A percentile compares a stretch with the other conserved stretches of the same genome.
Conservation (phyloP, 2,888 invertebrate species). For the Lycia hirtaria region DNA sequence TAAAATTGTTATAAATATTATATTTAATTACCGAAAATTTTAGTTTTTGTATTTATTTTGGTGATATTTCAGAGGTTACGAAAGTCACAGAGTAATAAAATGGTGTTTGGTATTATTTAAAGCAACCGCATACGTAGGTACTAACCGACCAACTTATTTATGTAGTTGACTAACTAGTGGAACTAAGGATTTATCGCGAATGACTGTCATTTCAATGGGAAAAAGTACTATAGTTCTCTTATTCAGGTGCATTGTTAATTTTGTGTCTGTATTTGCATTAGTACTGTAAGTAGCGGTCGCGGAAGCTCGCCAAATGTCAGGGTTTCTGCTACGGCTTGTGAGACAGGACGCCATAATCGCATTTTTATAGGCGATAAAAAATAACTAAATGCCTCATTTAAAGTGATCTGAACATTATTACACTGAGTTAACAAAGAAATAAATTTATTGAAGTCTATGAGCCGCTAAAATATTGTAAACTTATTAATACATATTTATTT, state of each 20-base stretch:
- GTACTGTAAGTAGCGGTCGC: constrained; percentile 46
- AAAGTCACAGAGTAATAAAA: constrained; percentile 4
- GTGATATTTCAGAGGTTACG: neutral
- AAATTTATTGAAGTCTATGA: neutral
- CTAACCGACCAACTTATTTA: neutral
- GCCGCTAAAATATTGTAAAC: too few relatives aligned
- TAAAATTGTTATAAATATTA: neutral
- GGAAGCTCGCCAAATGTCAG: constrained; percentile 75
- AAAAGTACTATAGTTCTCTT: neutral
- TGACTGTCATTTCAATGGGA: neutral
- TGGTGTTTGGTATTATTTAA: constrained; percentile 4
- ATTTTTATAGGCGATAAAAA: constrained; percentile 31
- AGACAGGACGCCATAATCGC: constrained; percentile 42
- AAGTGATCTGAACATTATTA: constrained; percentile 9
- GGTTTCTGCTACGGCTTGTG: constrained; percentile 63
- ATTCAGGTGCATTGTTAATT: neutral
- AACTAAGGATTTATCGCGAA: neutral
- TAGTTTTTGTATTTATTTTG: neutral
- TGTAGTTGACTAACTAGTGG: neutral
- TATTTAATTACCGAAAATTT: neutral
- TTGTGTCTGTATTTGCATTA: neutral
- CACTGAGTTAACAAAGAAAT: neutral
- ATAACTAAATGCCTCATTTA: constrained; percentile 7
- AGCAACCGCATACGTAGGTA: neutral
- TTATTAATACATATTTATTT: too few relatives aligned